Base-by-base conservation (phyloP, 2,113 vertebrate genomes). In the Picathartes gymnocephalus region DNA sequence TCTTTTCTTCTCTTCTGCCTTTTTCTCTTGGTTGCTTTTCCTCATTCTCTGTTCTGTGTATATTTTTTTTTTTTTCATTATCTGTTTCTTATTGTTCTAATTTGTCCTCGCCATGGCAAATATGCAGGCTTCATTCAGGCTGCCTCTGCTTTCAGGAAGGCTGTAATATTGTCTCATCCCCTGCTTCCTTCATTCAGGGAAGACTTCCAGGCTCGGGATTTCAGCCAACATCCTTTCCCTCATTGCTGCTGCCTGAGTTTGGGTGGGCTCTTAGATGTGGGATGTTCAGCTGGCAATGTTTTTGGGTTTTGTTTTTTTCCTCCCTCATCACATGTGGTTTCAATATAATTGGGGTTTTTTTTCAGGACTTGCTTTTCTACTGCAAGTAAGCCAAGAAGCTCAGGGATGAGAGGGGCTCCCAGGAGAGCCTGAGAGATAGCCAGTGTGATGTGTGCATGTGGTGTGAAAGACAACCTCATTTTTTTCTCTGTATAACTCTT, bases 131-230 rank as follows among this genome's bases (percentile, higher is more conserved):
- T 84, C 95, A 57, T 92, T 93, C 81, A 91, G 69, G 25, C 71
- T 88, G 60, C 65, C 35, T 82, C 37, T 86, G 70, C 37, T 94
- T 87, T 85, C 5, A 15, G 70, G n/a, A 56, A 70, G 62, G 65
- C 71, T 7, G 5, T 58, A 62, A 42, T 64, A 51, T n/a, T 84
- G 50, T 77, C 70, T 73, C 14, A 10, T 78, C 56, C 60, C 20
- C 27, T 86, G 48, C 51, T 83, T 50, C 62, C 56, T 93, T 94
- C 66, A 85, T 89, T 90, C 81, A 90, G 60, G 77, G 81, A 93
- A 69, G 77, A 71, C 15, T 84, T 91, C 65, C 80, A 94, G 39
- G 74, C 87, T 86, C 90, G 58, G 71, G 71, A 48, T 80, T 93
- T 93, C 54, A 77, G 76, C 89, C 82, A 94, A 7, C 73, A 39